Conservation (phyloP, 2,113 vertebrate genomes). For the Cygnus atratus region DNA sequence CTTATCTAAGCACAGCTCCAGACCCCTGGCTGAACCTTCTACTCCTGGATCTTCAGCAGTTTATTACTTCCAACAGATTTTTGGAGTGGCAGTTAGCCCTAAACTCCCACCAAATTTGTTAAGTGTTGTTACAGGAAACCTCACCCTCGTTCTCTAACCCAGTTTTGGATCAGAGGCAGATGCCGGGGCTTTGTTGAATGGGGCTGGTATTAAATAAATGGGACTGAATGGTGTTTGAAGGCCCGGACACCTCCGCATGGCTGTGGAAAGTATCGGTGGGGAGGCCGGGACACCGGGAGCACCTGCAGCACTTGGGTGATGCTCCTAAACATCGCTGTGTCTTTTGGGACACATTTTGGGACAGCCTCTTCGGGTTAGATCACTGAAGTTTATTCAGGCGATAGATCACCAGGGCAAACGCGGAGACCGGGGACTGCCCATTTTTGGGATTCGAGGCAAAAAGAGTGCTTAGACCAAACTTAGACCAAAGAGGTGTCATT, state of each 20-base stretch:
- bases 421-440: rapidly evolving
- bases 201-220: not conserved
- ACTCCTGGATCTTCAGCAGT: not conserved
- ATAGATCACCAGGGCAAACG: not conserved
- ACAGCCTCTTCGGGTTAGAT: not conserved
- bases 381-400: too few relatives aligned
- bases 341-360: not conserved
- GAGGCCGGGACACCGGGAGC: too few relatives aligned
- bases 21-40: not conserved
- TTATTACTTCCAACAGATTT: not conserved
- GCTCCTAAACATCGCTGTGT: too few relatives aligned
- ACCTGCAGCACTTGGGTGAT: too few relatives aligned
- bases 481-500: not conserved
- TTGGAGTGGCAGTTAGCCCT: rapidly evolving
- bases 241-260: not conserved
- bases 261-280: not conserved
- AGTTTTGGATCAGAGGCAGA: rapidly evolving
- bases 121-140: rapidly evolving
- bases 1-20: not conserved
- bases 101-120: not conserved
- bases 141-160: not conserved
- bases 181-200: not conserved
- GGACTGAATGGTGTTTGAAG: not conserved
- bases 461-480: rapidly evolving
- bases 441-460: not conserved